Evolutionary conservation across 35 echinoderm and acorn worm genomes (phyloP), one percentile per base, ranked within the genome.

Genomic region (Apostichopus californicus): DNA sequence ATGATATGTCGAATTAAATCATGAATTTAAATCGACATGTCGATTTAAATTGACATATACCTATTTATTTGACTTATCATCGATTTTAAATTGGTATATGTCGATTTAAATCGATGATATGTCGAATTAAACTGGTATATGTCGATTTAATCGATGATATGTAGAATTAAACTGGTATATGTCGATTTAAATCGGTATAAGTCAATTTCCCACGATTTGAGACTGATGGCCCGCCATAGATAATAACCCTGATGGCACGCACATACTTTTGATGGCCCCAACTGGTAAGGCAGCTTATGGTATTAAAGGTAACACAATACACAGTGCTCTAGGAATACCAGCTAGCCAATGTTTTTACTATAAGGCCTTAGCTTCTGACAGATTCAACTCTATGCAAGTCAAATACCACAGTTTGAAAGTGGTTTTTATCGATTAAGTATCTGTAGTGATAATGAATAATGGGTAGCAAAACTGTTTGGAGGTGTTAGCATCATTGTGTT

Each of bases 211-310:
- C n/a, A n/a, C n/a, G n/a, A n/a, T n/a, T n/a, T n/a, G n/a, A n/a
- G n/a, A n/a, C n/a, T n/a, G n/a, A n/a, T n/a, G n/a, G n/a, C n/a
- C n/a, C n/a, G n/a, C n/a, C n/a, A n/a, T n/a, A n/a, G n/a, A n/a
- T n/a, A n/a, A 79, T 18, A 80, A 81, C 77, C 92, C 92, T 46
- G 77, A 80, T 55, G 63, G 7, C 11, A 7, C 63, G 1, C 26
- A 22, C 56, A 54, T 93, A 64, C 14, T 93, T 4, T 77, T 93
- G 6, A 66, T 23, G 23, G 86, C 92, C 9, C 57, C 77, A 59
- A 93, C 92, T 73, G 92, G 92, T 9, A 93, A 80, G 86, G 92
- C 83, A 11, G 92, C 92, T 5, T 86, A 77, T 59, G 72, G 72
- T 59, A 93, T 93, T 15, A 34, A 34, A 34, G 28, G 28, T 34